Evolutionary conservation across 2,888 invertebrate species (phyloP).

Genomic region (Alloscopus bannaensis): DNA sequence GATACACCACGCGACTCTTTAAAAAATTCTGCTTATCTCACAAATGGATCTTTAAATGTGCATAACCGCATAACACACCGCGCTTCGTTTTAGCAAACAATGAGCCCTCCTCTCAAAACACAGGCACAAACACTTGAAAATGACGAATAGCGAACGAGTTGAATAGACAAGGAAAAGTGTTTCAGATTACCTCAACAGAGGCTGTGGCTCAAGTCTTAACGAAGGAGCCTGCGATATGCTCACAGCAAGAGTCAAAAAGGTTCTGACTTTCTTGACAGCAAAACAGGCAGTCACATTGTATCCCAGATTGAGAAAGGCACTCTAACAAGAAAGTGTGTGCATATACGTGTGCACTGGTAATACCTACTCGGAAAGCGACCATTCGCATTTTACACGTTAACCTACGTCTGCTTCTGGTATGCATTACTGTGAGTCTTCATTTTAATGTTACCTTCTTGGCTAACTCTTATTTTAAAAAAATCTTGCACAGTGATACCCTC

Average conservation of each 20-base stretch:
- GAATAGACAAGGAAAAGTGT: too few relatives aligned
- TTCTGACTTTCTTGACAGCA: constrained; percentile 50
- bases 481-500: too few relatives aligned
- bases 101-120: background rate
- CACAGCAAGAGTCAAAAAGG: constrained; percentile 53
- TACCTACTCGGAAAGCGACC: constrained; percentile 11
- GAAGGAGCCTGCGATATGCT: too few relatives aligned
- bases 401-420: constrained; percentile 14
- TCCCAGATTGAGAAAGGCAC: constrained; percentile 32
- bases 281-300: constrained; percentile 27
- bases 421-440: too few relatives aligned
- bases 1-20: constrained; percentile 11
- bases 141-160: background rate
- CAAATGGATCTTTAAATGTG: too few relatives aligned
- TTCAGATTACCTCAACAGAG: too few relatives aligned
- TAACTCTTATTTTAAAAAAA: too few relatives aligned
- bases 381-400: background rate
- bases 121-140: background rate
- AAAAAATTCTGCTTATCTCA: background rate
- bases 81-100: background rate
- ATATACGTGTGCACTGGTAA: too few relatives aligned
- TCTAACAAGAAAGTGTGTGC: constrained; percentile 17
- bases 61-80: too few relatives aligned
- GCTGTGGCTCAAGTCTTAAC: too few relatives aligned
- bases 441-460: too few relatives aligned